Percentiles rank a stretch among this genome's conserved stretches.
phyloP scores from a whole-genome alignment of 1,140 invertebrate species.

The Dreissena polymorpha region DNA sequence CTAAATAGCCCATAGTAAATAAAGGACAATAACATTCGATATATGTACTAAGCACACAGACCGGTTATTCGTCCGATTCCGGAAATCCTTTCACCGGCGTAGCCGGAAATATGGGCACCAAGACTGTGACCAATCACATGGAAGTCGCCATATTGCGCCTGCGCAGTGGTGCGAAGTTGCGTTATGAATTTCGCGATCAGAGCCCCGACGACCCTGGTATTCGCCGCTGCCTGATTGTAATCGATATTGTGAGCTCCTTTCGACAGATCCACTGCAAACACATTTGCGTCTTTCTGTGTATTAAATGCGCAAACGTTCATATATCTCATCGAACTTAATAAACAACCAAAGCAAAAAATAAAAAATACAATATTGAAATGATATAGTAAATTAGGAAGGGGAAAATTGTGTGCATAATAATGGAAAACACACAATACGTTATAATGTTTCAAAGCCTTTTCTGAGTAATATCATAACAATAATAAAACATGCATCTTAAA shows the following conservation, averaged over 20 bases:
- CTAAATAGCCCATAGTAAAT: too few relatives aligned
- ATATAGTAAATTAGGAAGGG: neutral
- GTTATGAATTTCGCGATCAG: conserved; percentile 90
- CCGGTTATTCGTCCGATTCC: conserved; percentile 87
- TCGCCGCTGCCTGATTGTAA: conserved; percentile 94
- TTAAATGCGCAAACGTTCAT: conserved; percentile 94
- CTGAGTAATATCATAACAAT: too few relatives aligned
- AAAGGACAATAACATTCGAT: too few relatives aligned
- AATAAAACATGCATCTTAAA: too few relatives aligned
- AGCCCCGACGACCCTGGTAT: conserved; percentile 94
- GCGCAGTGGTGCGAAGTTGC: conserved; percentile 21
- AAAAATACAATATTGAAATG: neutral
- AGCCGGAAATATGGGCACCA: conserved; percentile 77
- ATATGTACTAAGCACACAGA: conserved; percentile 13
- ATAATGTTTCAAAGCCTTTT: neutral
- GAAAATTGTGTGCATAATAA: neutral
- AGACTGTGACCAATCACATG: conserved; percentile 77
- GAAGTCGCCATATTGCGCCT: conserved; percentile 25
- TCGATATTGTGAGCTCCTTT: conserved; percentile 90
- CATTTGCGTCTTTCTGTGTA: conserved; percentile 87
- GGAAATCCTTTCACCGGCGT: conserved; percentile 67
- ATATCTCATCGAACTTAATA: conserved; percentile 82
- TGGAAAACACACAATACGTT: neutral
- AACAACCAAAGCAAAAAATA: neutral
- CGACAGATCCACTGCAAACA: conserved; percentile 96